Evolutionary conservation across 2,797 vertebrate genomes (phyloP), one percentile per base, ranked within the genome.

Genomic region (Steatocranus sp.): DNA sequence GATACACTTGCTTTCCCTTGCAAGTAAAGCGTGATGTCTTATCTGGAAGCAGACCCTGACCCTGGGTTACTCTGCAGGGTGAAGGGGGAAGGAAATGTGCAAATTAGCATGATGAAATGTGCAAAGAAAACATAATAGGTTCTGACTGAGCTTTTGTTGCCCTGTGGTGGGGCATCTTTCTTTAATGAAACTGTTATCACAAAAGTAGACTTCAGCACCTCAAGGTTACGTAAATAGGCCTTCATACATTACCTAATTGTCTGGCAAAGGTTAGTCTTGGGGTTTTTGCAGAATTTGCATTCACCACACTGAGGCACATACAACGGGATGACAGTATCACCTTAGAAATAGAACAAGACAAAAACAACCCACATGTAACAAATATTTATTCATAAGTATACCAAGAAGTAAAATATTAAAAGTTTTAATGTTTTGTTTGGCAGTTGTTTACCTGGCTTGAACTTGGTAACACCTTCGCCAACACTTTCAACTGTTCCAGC

Each of bases 241-340:
- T 30, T 30, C 23, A 48, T 73, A 48, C 66, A 30, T 89, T 93
- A 99, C 98, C 99, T 97, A 84, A 99, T 99, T 93, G 99, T 99
- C 95, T 99, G 98, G 90, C 98, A 99, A 50, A 99, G 96, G 91
- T 99, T 99, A 76, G 98, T 99, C 95, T 99, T 99, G 56, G 98
- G 98, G 88, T 97, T 99, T 88, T 97, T 97, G 88, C 98, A 99
- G 94, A 99, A 99, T 87, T 98, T 99, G 96, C 98, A 99, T 88
- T 99, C 97, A 56, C 97, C 97, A 88, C 98, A 99, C 80, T 99
- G 98, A 2, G 98, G 98, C 30, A 99, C 94, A 23, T 99, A 99
- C 1, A 99, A 87, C 1, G 97, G 98, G 88, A 99, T 94, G 81
- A 99, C 98, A 1, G 96, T 95, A 54, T 99, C 98, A 61, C 98